These are phyloP conservation scores for Unio pictorum DNA, from an alignment of 2,888 invertebrate species.

Conservation along the genomic window DNA sequence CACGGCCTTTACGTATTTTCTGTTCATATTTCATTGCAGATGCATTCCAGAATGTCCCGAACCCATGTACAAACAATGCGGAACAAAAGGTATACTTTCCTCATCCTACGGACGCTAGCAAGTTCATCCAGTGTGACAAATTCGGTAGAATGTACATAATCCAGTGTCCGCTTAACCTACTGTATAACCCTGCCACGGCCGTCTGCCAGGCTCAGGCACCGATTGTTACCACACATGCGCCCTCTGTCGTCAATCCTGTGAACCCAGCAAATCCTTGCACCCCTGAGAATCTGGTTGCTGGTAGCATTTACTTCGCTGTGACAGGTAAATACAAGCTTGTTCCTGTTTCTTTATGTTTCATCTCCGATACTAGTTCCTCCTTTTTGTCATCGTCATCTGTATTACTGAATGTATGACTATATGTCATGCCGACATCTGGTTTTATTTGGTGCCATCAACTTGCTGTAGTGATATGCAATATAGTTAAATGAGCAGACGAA, in stretches of 20 bases:
- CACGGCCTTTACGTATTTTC: too few species aligned
- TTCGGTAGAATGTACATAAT: slow-evolving; percentile 55
- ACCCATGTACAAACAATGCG: slow-evolving; percentile 45
- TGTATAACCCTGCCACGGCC: slow-evolving; percentile 33
- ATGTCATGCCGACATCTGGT: too few species aligned
- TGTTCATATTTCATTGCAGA: slow-evolving; percentile 22
- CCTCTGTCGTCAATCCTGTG: neutral
- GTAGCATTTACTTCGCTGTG: slow-evolving; percentile 55
- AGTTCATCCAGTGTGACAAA: slow-evolving; percentile 56
- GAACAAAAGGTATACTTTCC: slow-evolving; percentile 41
- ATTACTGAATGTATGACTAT: too few species aligned
- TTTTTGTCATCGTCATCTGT: too few species aligned
- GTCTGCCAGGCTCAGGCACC: slow-evolving; percentile 18
- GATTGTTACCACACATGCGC: slow-evolving; percentile 1
- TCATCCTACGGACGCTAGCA: slow-evolving; percentile 47
- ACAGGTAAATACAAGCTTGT: slow-evolving; percentile 8
- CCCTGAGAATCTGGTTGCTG: slow-evolving; percentile 38
- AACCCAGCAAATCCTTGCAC: slow-evolving; percentile 52
- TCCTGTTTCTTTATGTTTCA: too few species aligned
- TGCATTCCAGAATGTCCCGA: slow-evolving; percentile 47
- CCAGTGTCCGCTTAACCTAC: slow-evolving; percentile 47
- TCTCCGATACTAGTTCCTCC: too few species aligned
- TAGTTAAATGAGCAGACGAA: too few species aligned
- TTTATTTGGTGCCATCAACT: too few species aligned
- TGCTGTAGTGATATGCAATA: too few species aligned